These are phyloP conservation scores for Atractosteus spatula DNA, from an alignment of 2,113 vertebrate genomes.

Conservation along the genomic window DNA sequence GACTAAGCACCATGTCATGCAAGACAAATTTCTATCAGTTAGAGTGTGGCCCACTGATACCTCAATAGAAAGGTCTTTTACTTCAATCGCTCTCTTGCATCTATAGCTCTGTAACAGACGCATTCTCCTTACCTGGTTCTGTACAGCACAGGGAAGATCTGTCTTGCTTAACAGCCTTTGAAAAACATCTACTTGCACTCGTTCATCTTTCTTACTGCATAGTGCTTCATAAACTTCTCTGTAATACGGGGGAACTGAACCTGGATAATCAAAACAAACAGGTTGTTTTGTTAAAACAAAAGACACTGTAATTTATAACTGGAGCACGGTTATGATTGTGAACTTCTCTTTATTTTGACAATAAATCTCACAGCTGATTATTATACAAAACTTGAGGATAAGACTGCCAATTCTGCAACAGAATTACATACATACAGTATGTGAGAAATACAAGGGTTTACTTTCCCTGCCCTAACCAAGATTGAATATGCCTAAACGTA, in stretches of 20 bases:
- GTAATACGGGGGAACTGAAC: conserved; percentile 72
- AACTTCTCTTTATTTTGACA: not conserved
- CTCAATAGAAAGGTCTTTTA: not conserved
- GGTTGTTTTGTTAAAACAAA: not conserved
- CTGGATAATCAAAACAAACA: conserved; percentile 42
- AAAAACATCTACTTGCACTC: conserved; percentile 64
- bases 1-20: no score
- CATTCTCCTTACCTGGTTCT: conserved; percentile 59
- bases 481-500: no score
- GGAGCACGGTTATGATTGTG: not conserved
- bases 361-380: not conserved
- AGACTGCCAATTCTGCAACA: not conserved
- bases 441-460: no score
- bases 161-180: conserved; percentile 63
- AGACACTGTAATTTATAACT: not conserved
- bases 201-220: conserved; percentile 61
- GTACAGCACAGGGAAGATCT: conserved; percentile 48
- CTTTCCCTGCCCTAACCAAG: no score
- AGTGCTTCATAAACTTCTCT: conserved; percentile 69
- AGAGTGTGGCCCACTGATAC: no score
- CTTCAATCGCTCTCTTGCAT: not conserved
- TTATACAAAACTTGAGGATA: no score
- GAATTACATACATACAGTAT: not conserved
- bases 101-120: not conserved
- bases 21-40: no score